Base-by-base conservation (phyloP, 2,888 invertebrate species). In the Mimas tiliae region DNA sequence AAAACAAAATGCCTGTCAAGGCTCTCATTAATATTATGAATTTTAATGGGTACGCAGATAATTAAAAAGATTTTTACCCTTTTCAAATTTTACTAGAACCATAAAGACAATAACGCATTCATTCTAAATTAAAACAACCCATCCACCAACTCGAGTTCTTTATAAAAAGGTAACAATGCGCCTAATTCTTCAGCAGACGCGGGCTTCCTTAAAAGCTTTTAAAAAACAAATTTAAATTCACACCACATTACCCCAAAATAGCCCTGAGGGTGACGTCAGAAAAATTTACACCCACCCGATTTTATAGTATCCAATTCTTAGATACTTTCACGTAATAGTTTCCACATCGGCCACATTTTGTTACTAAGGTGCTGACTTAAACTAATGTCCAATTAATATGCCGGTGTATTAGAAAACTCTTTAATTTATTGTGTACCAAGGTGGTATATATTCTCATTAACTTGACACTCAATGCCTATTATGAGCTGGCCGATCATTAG, bases 341-440 rank as follows among this genome's bases (percentile, higher is more conserved):
- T 74, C 73, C 72, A 74, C 74, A 74, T 70, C 73, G 73, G 73
- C 77, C 70, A 77, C 78, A 78, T 77, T 80, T 76, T 75, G 76
- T 80, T 76, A 66, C 74, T 68, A 73, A 86, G 86, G 88, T 90
- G 90, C 90, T 84, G 87, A 87, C 82, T 84, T 79, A 80, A 83
- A 87, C 86, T 91, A 91, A 92, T 93, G 85, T 87, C 89, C 88
- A 91, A 91, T 91, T 92, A 93, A 92, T 92, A 91, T 90, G 86
- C 91, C 87, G 87, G 88, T 90, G 84, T 78, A 85, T 89, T 86
- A 84, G 85, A 83, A 81, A 85, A 84, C 81, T 85, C 82, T 85
- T 72, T 85, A 90, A 91, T 92, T 91, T 92, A 91, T 91, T 81
- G 86, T 82, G 81, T 86, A 87, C 85, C 83, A 82, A 84, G 77